phyloP scores from a whole-genome alignment of 1,140 invertebrate species.

The Kradibia gibbosae region DNA sequence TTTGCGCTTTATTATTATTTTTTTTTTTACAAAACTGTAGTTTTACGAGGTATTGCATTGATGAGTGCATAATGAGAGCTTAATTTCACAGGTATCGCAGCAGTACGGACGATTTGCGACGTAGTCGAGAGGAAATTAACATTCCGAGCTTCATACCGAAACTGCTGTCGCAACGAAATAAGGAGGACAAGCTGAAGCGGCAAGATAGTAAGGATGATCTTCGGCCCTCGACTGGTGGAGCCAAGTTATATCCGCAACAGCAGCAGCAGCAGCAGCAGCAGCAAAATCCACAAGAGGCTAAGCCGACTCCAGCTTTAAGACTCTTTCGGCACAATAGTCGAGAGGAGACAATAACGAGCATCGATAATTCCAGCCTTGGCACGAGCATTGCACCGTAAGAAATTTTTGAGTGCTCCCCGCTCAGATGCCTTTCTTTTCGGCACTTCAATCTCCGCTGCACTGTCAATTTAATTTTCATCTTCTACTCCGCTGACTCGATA shows the following conservation, averaged over 20 bases:
- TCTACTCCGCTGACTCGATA: no score
- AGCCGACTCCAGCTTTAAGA: neutral
- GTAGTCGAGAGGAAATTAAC: conserved; percentile 67
- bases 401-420: neutral
- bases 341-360: conserved; percentile 17
- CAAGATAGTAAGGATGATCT: conserved; percentile 67
- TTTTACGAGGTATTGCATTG: no score
- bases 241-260: conserved; percentile 21
- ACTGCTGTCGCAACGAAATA: conserved; percentile 61
- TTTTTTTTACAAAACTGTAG: no score
- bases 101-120: conserved; percentile 68
- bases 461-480: no score
- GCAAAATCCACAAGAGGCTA: conserved; percentile 35
- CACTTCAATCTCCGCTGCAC: neutral
- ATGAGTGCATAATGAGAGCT: no score
- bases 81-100: conserved; percentile 64
- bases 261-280: conserved; percentile 30
- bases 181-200: conserved; percentile 64
- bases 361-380: neutral
- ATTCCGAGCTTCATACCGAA: conserved; percentile 69
- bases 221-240: conserved; percentile 38
- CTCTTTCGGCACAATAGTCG: conserved; percentile 5
- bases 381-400: neutral
- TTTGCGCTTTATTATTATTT: no score
- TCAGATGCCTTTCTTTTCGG: neutral